Evolutionary conservation across 2,113 vertebrate species (phyloP).

Genomic region (Paracanthobrama guichenoti): DNA sequence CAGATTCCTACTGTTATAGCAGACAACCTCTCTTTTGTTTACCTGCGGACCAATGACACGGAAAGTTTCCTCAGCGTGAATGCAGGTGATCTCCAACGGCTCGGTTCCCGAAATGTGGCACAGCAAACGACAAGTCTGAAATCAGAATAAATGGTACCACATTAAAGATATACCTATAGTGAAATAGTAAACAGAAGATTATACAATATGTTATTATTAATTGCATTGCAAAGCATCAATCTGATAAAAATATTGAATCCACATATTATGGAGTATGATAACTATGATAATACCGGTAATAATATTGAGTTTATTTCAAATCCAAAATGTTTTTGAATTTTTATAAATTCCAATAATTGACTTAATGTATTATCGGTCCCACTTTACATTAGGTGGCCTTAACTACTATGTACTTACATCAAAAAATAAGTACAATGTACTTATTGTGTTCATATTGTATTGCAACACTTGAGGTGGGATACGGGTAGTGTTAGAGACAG

Average conservation of each 20-base stretch:
- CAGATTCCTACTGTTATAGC: background rate
- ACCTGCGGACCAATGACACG: conserved; percentile 97
- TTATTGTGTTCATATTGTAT: too few relatives aligned
- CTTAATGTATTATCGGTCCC: too few relatives aligned
- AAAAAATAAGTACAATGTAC: too few relatives aligned
- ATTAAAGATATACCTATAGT: background rate
- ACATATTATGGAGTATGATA: background rate
- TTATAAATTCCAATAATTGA: too few relatives aligned
- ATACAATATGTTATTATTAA: background rate
- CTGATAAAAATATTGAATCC: background rate
- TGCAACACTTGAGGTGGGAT: too few relatives aligned
- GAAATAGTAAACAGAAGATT: background rate
- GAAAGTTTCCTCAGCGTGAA: conserved; percentile 96
- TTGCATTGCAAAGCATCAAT: background rate
- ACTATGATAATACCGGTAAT: background rate
- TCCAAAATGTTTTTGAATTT: too few relatives aligned
- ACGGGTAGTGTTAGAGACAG: too few relatives aligned
- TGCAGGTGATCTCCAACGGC: conserved; percentile 94
- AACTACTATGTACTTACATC: too few relatives aligned
- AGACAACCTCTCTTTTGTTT: conserved; percentile 45
- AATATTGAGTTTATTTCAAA: background rate
- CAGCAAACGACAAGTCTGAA: conserved; percentile 87
- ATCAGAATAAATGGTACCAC: conserved; percentile 35
- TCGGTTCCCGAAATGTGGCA: conserved; percentile 95
- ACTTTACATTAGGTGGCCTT: too few relatives aligned